These are phyloP conservation scores for Sorex maritimensis DNA, from an alignment of 2,797 vertebrate genomes.

Conservation along the genomic window DNA sequence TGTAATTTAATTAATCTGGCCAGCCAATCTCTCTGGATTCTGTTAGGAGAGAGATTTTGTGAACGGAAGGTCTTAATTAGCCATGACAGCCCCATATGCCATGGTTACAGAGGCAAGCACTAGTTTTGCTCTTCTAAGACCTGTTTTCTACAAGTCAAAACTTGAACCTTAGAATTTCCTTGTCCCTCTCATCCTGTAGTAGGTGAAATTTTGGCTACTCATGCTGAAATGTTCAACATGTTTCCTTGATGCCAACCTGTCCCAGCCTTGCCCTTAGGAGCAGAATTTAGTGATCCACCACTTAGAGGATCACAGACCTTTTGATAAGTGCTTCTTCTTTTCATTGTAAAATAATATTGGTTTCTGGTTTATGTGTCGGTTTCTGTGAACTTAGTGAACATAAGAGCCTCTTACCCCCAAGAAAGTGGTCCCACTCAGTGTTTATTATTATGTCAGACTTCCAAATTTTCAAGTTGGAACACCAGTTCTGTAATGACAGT, in stretches of 20 bases:
- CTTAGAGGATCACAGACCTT: neutral
- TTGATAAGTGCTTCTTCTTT: constrained; percentile 25
- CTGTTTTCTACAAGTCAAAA: neutral
- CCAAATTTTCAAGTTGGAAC: constrained; percentile 39
- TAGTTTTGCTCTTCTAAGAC: neutral
- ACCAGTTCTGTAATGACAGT: neutral
- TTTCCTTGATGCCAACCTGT: constrained; percentile 6
- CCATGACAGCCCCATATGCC: neutral
- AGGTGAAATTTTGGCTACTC: constrained; percentile 11
- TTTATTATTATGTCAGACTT: constrained; percentile 61
- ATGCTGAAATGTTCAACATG: neutral
- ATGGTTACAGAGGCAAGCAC: neutral
- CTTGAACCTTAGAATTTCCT: constrained; percentile 19
- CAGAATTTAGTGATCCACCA: constrained; percentile 50
- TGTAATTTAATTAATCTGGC: constrained; percentile 60
- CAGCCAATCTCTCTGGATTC: neutral
- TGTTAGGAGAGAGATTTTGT: constrained; percentile 39
- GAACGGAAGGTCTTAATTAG: constrained; percentile 35
- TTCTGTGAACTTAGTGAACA: constrained; percentile 53
- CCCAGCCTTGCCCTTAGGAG: neutral
- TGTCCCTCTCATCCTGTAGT: neutral
- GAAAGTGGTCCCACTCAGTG: constrained; percentile 2
- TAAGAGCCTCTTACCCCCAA: neutral
- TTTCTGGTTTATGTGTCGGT: constrained; percentile 57
- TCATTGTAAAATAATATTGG: constrained; percentile 41